These are phyloP conservation scores for Trichonephila clavata DNA, from an alignment of 1,140 invertebrate species.

Conservation along the genomic window DNA sequence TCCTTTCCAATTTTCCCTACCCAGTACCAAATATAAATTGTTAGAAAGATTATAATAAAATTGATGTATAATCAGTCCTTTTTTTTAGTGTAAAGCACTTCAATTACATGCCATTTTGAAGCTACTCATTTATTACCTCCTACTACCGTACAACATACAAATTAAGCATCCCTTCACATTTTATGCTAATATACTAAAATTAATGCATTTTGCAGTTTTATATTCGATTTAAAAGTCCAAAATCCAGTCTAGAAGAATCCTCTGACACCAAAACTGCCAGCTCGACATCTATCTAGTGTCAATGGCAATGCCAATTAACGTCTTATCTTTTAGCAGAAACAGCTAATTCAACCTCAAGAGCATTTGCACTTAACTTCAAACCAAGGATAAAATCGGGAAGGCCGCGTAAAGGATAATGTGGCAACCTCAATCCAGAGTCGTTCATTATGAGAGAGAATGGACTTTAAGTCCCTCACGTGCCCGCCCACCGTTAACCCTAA, in stretches of 20 bases:
- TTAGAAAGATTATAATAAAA: too few species aligned
- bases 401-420: conserved; percentile 3
- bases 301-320: background rate
- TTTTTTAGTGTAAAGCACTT: too few species aligned
- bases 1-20: too few species aligned
- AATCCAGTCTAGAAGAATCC: too few species aligned
- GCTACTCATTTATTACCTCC: too few species aligned
- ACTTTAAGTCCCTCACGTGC: background rate
- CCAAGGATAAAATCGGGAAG: background rate
- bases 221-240: too few species aligned
- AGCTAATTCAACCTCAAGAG: background rate
- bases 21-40: too few species aligned
- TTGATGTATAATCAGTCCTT: too few species aligned
- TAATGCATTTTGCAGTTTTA: background rate
- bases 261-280: too few species aligned
- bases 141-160: background rate
- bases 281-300: too few species aligned
- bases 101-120: too few species aligned
- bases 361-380: background rate
- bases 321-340: background rate
- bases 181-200: background rate
- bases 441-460: conserved; percentile 24
- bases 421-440: background rate
- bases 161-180: background rate
- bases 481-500: conserved; percentile 42